Conservation (phyloP, 1,140 invertebrate genomes). For the Drosophila baimaii region DNA sequence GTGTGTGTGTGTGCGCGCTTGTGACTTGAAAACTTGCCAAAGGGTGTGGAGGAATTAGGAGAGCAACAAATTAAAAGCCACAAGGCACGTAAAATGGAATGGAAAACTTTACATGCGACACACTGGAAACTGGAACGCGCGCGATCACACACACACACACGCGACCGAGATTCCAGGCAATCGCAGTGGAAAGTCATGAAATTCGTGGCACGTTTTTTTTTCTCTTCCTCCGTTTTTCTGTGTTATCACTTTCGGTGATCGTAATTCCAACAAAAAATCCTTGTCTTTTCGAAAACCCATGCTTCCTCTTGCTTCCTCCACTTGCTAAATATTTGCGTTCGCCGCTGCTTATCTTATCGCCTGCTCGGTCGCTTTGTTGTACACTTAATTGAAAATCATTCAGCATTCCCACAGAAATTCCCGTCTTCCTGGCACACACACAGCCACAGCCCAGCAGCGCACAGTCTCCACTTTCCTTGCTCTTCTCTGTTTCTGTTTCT, state of each 20-base stretch:
- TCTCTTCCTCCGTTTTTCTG: slow-evolving; percentile 4
- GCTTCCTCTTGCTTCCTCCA: slow-evolving; percentile 45
- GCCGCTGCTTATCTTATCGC: slow-evolving; percentile 67
- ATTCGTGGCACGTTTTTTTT: slow-evolving; percentile 38
- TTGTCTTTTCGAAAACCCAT: slow-evolving; percentile 39
- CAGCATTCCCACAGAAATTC: slow-evolving; percentile 34
- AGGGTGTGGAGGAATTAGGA: slow-evolving; percentile 63
- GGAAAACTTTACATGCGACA: slow-evolving; percentile 36
- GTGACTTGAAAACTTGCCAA: slow-evolving; percentile 71
- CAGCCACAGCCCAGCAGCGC: neutral
- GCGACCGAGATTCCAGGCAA: slow-evolving; percentile 21
- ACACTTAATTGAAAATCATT: slow-evolving; percentile 71
- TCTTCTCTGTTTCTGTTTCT: slow-evolving; percentile 28
- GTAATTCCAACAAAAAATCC: slow-evolving; percentile 52
- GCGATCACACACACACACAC: slow-evolving; percentile 5
- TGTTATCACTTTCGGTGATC: slow-evolving; percentile 42
- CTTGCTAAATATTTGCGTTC: slow-evolving; percentile 52
- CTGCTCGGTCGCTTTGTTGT: slow-evolving; percentile 51
- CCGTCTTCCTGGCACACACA: slow-evolving; percentile 49
- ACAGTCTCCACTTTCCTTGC: slow-evolving; percentile 38
- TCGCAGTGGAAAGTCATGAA: slow-evolving; percentile 34
- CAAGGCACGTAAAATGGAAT: slow-evolving; percentile 18
- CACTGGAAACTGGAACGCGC: slow-evolving; percentile 28
- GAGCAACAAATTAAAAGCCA: slow-evolving; percentile 35
- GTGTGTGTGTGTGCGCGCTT: slow-evolving; percentile 11